Evolutionary conservation across 2,888 invertebrate genomes (phyloP), one percentile per base, ranked within the genome.

Genomic region (Diaprepes abbreviatus): DNA sequence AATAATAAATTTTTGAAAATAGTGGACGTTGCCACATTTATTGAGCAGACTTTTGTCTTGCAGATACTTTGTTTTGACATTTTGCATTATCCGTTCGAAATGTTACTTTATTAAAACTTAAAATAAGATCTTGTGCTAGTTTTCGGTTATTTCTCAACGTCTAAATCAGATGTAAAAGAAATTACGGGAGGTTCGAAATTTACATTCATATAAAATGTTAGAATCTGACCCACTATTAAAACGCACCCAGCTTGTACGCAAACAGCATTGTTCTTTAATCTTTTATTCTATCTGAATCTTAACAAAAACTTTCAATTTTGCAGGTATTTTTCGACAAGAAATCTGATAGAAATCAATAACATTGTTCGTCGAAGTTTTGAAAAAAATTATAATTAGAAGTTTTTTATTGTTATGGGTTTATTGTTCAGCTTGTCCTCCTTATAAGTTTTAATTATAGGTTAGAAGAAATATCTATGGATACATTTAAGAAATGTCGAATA

Each of bases 291-390:
- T 24, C 48, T 43, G 1, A 28, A 14, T 50, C 28, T 50, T 9
- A 7, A 50, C 12, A 50, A 50, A 31, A 31, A 31, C 9, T 16
- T 28, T 35, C n/a, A 35, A n/a, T 33, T 33, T 48, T 48, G 14
- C n/a, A 12, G 14, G 28, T 14, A 35, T 31, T 28, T 28, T 1
- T 9, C 5, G 24, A 28, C 14, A 48, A 28, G 28, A 31, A 19
- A n/a, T 24, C 48, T 7, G 28, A 48, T 48, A 48, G 48, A 48
- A 48, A 48, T 48, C 48, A 28, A 48, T 48, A 28, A 48, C 48
- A 48, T 48, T 48, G 14, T 50, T 50, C 5, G 28, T 50, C 28
- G 14, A 1, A 50, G 28, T 12, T 28, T 28, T 28, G 21, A 50
- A 50, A 50, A 50, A 28, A 21, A 24, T 1, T 7, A 50, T 16